These are phyloP conservation scores for Sus scrofa DNA, from an alignment of 2,113 vertebrate species.

Conservation along the genomic window DNA sequence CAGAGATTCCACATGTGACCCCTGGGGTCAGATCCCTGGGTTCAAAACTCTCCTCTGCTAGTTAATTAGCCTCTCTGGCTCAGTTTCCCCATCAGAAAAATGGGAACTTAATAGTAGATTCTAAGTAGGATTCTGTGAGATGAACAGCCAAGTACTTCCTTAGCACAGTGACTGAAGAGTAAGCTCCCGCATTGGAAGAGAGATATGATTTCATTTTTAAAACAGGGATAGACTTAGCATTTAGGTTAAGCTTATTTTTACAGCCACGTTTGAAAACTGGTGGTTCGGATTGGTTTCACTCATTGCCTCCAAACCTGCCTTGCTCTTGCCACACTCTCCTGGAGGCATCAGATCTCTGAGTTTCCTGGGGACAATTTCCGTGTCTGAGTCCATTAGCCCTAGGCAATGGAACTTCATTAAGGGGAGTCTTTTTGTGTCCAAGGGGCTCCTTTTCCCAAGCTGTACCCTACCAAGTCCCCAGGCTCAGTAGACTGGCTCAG, in stretches of 20 bases:
- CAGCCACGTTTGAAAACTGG: constrained; percentile 7
- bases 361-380: not conserved
- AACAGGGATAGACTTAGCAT: constrained; percentile 17
- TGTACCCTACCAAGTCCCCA: not conserved
- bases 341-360: not conserved
- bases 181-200: not conserved
- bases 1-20: not conserved
- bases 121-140: not conserved
- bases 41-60: not conserved
- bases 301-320: not conserved
- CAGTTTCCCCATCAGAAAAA: not conserved
- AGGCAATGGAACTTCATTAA: not conserved
- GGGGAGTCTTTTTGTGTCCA: not conserved
- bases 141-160: not conserved
- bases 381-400: not conserved
- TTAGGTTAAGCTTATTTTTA: constrained; percentile 62
- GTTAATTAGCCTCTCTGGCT: constrained; percentile 28
- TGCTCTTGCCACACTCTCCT: not conserved
- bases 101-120: not conserved
- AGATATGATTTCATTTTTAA: constrained; percentile 29
- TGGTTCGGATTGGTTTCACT: not conserved
- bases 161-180: not conserved
- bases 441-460: not conserved
- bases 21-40: not conserved
- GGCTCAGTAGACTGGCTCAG: not conserved